Conservation (phyloP, 2,113 vertebrate species). For the Tauraco erythrolophus region DNA sequence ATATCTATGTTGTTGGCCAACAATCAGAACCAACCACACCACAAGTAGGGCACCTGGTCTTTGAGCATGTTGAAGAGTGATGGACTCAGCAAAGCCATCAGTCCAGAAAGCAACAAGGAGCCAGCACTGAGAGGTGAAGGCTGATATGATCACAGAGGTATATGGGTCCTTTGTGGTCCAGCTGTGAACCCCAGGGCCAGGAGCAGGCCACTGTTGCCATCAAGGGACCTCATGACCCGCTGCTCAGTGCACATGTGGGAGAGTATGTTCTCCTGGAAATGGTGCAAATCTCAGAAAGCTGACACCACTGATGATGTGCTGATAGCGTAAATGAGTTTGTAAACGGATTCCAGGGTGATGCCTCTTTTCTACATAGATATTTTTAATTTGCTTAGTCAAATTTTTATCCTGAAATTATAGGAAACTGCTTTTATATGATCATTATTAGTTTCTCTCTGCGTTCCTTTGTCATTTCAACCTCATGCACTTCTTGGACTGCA, state of each 20-base stretch:
- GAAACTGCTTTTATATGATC: background rate
- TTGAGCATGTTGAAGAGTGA: background rate
- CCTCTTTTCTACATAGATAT: background rate
- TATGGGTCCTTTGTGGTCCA: background rate
- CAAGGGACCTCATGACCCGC: fast-evolving
- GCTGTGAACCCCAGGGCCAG: background rate
- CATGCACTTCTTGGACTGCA: background rate
- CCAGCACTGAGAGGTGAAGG: background rate
- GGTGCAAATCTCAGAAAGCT: background rate
- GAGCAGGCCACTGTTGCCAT: fast-evolving
- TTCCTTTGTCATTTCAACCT: background rate
- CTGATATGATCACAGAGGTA: background rate
- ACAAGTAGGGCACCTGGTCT: background rate
- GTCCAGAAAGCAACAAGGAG: background rate
- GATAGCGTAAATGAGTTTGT: background rate
- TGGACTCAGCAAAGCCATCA: background rate
- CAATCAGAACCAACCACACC: background rate
- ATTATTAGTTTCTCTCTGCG: background rate
- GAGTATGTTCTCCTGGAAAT: background rate
- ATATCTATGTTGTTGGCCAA: background rate
- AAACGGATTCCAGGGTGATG: background rate
- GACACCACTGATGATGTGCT: background rate
- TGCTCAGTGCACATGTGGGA: background rate
- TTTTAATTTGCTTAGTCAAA: background rate
- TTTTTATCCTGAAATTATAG: background rate